phyloP scores from a whole-genome alignment of 2,113 vertebrate genomes.

The Glaucomys volans region DNA sequence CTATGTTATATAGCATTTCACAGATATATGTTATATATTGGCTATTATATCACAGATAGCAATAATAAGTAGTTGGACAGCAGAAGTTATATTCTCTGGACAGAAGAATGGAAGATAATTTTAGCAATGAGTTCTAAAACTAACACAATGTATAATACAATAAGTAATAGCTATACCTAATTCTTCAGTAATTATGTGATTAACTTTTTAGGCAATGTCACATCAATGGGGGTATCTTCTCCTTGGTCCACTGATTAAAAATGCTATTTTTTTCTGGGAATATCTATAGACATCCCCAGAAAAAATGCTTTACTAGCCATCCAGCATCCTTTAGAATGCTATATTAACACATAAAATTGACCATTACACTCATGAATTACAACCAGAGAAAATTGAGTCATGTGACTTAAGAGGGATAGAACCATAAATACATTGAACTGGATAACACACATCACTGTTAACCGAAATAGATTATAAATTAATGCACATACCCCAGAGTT shows the following conservation, averaged over 20 bases:
- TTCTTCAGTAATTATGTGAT: neutral
- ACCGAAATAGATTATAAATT: neutral
- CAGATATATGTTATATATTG: neutral
- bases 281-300: neutral
- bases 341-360: neutral
- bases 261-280: neutral
- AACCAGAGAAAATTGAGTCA: neutral
- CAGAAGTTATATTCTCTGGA: constrained; percentile 26
- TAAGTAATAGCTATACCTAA: neutral
- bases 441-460: neutral
- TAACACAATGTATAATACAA: neutral
- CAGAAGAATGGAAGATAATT: constrained; percentile 6
- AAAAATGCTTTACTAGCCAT: neutral
- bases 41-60: neutral
- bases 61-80: neutral
- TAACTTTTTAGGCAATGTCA: neutral
- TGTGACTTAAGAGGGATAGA: neutral
- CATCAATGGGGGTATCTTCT: neutral
- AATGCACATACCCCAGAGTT: neutral
- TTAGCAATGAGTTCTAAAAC: constrained; percentile 5
- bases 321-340: neutral
- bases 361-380: neutral
- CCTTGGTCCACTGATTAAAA: neutral
- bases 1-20: neutral
- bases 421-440: neutral